Evolutionary conservation across 2,113 vertebrate species (phyloP).

Genomic region (Elgaria multicarinata): DNA sequence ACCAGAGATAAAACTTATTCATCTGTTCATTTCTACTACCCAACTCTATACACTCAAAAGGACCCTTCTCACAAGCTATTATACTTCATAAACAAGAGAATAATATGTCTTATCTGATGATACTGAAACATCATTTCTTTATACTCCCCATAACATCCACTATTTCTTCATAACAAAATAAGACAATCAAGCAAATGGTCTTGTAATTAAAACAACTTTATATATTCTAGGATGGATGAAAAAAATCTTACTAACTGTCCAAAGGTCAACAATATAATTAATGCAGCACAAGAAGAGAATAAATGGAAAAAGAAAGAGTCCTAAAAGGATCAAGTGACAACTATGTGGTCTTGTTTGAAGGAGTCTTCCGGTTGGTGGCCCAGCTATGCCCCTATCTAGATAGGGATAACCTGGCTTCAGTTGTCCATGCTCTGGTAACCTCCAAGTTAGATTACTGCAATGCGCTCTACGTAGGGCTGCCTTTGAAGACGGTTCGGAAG

Average conservation of each 20-base stretch:
- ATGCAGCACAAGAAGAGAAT: not conserved
- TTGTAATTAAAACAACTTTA: not conserved
- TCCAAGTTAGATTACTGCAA: no score
- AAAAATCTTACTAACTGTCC: not conserved
- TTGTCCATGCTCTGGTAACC: no score
- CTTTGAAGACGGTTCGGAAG: no score
- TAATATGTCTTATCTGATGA: not conserved
- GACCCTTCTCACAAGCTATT: not conserved
- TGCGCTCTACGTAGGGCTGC: no score
- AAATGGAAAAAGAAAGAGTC: not conserved
- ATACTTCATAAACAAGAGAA: not conserved
- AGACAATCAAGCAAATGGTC: not conserved
- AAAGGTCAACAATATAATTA: not conserved
- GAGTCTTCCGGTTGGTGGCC: no score
- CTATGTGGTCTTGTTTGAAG: not conserved
- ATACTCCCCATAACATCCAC: not conserved
- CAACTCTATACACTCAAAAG: not conserved
- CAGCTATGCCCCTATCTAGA: no score
- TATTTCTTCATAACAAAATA: not conserved
- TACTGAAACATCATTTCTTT: not conserved
- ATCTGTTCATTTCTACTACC: not conserved
- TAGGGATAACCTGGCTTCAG: no score
- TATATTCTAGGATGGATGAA: not conserved
- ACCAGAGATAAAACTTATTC: not conserved
- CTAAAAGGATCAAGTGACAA: not conserved